phyloP scores from a whole-genome alignment of 2,113 vertebrate genomes.

The Numenius arquata region DNA sequence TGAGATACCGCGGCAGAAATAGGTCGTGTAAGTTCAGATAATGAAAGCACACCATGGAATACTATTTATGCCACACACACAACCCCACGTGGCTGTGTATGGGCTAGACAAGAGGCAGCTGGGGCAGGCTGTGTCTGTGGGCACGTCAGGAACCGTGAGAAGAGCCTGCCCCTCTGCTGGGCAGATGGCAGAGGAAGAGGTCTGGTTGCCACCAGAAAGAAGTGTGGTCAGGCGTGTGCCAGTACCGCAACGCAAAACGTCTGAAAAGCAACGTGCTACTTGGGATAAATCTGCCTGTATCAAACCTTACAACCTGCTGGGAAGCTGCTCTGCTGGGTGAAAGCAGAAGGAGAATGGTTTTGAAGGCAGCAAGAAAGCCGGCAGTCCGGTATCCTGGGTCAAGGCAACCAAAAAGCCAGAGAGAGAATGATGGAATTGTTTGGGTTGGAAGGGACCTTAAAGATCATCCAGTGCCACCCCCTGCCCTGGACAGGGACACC shows the following conservation, averaged over 20 bases:
- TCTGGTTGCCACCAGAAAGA: background rate
- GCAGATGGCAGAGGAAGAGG: background rate
- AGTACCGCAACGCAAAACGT: too few relatives aligned
- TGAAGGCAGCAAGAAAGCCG: background rate
- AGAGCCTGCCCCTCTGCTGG: background rate
- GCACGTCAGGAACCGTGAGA: rapidly evolving
- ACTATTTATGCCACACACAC: background rate
- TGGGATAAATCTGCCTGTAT: background rate
- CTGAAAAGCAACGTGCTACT: rapidly evolving
- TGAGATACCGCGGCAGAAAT: background rate
- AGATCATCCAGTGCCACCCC: background rate
- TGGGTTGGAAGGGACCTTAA: background rate
- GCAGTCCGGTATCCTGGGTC: rapidly evolving
- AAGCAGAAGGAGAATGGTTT: background rate
- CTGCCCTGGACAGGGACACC: background rate
- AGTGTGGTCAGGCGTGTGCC: too few relatives aligned
- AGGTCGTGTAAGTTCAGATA: background rate
- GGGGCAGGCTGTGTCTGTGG: background rate
- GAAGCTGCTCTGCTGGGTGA: background rate
- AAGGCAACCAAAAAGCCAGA: background rate
- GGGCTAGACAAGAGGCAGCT: background rate
- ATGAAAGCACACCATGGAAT: rapidly evolving
- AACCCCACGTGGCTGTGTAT: background rate
- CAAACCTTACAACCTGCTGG: background rate
- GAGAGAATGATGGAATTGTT: background rate